Base-by-base conservation (phyloP, 2,888 invertebrate species). In the Pristionchus entomophagus region DNA sequence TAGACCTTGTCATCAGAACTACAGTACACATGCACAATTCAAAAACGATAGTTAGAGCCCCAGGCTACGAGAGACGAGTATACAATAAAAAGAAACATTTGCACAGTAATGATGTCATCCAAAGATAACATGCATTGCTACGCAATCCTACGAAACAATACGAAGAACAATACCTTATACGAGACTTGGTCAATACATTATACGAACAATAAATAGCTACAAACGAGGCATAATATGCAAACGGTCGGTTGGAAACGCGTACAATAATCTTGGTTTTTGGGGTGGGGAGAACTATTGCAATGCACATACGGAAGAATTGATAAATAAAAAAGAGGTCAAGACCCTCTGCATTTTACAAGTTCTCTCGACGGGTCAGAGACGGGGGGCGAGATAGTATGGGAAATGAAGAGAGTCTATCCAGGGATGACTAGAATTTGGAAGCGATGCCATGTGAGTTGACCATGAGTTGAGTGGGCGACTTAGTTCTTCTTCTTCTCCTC, bases 401-500 rank as follows among this genome's bases (percentile, higher is more conserved):
- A 59, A 73, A 35, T 0, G 29, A 14, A 77, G 38, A 77, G 77
- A 77, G 17, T 26, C 22, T n/a, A 29, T 10, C 41, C 29, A 77
- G 22, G 3, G 22, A 22, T 51, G 78, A 80, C 78, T 80, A 80
- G 78, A 80, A 14, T 80, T 0, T 45, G 73, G 8, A n/a, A 38
- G 59, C 65, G 19, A 73, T 73, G 69, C 78, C 26, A 38, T 45
- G 78, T 51, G 8, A 80, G 32, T 51, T 51, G 77, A 41, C 29
- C 51, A 51, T 41, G 78, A 26, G 41, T 17, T 29, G 32, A 19
- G 14, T 10, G 26, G n/a, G 26, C 32, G 19, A 62, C 53, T 82
- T 89, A 84, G 59, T 81, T 85, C 87, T 84, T 84, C 65, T 85
- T 69, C 62, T 87, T 84, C 62, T 88, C 85, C 85, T 90, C 88